A percentile compares a stretch with the other conserved stretches of the same genome.
These are phyloP conservation scores for Acanthacorydalis orientalis DNA, from an alignment of 2,888 invertebrate species.

Conservation along the genomic window DNA sequence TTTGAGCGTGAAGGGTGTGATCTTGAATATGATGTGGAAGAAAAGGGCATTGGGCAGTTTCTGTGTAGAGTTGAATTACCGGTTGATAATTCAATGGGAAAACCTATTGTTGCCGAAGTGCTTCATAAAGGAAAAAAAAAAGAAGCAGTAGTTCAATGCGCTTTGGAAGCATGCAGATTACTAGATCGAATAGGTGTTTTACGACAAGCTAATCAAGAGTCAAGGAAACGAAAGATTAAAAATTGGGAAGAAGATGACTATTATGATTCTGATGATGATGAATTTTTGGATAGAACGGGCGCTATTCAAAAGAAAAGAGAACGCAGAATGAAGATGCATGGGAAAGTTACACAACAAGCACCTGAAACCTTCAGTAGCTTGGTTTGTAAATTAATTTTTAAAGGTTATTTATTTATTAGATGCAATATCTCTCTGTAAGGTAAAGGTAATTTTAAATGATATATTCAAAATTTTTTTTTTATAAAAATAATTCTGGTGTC, in stretches of 20 bases:
- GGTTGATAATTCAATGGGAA: constrained; percentile 58
- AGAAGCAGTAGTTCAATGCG: constrained; percentile 83
- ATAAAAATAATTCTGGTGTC: too few species aligned
- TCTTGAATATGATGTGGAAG: constrained; percentile 71
- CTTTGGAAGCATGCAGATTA: constrained; percentile 84
- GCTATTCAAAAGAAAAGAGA: constrained; percentile 74
- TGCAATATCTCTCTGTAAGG: too few species aligned
- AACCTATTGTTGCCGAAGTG: constrained; percentile 68
- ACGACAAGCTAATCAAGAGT: constrained; percentile 73
- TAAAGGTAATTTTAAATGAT: too few species aligned
- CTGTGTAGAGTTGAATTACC: constrained; percentile 73
- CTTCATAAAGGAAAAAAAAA: constrained; percentile 84
- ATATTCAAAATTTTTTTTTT: too few species aligned
- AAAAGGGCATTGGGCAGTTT: constrained; percentile 72
- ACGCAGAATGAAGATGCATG: constrained; percentile 51
- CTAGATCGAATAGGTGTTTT: constrained; percentile 77
- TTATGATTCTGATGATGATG: constrained; percentile 91
- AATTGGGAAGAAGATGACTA: constrained; percentile 79
- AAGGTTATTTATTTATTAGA: constrained; percentile 5
- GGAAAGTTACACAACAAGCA: constrained; percentile 36
- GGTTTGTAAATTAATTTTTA: constrained; percentile 31
- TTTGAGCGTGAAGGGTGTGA: constrained; percentile 86
- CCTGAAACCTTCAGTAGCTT: constrained; percentile 47
- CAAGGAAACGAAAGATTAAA: constrained; percentile 59
- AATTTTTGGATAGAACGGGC: constrained; percentile 88